Base-by-base conservation (phyloP, 1,140 invertebrate genomes). In the Aphis gossypii region DNA sequence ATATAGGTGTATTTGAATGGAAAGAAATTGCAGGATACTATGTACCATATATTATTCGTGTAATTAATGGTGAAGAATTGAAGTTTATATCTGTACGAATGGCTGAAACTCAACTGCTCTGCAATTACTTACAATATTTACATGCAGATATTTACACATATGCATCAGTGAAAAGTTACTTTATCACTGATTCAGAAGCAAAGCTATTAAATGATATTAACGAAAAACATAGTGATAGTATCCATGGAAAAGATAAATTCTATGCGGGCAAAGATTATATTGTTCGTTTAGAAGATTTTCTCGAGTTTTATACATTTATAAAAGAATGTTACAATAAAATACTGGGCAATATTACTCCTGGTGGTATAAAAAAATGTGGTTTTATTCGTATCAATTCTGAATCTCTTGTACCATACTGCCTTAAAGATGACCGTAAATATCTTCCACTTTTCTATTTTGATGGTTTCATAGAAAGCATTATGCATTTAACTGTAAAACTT, bases 391-490 rank as follows among this genome's bases (percentile, higher is more conserved):
- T 99, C 94, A 99, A 99, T 95, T 98, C 98, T 95, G 98, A 98
- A 95, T 98, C 98, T 0, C 98, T 99, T 54, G 98, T 99, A 86
- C 98, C 98, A 8, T 99, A 99, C 95, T 98, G 98, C 2, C 96
- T 98, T 9, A 97, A 97, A 94, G 97, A 98, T 94, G 96, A 96
- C 92, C 96, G 97, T 94, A 98, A 98, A 95, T 98, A 97, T 95
- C 98, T 99, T 92, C 98, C 98, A 23, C 95, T 99, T n/a, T 99
- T 98, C 95, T 98, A 98, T 95, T 98, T 99, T 95, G 98, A 98
- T 96, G 98, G 98, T 94, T 98, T 98, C 96, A 98, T 98, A 1
- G 98, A 98, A 95, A 98, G 98, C 95, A 95, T 98, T 1, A 98
- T 98, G 95, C 96, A 97, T 82, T 98, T 98, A 95, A 97, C 98